Evolutionary conservation across 2,113 vertebrate species (phyloP).

Genomic region (Pterocles burchelli): DNA sequence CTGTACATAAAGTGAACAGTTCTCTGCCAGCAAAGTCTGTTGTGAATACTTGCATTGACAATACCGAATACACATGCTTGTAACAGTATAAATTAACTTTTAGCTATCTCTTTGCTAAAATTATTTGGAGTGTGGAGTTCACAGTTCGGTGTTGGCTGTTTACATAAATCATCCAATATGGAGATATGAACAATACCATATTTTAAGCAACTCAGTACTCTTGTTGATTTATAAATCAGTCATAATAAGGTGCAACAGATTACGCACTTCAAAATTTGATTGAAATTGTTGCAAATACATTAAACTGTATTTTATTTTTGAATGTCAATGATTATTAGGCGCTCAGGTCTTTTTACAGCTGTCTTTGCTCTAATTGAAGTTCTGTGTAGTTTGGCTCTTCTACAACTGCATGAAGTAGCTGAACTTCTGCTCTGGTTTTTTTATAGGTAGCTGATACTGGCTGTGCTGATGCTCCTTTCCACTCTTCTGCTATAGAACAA

Average conservation of each 20-base stretch:
- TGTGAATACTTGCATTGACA: background rate
- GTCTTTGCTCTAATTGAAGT: background rate
- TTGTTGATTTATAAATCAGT: background rate
- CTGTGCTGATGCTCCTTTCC: background rate
- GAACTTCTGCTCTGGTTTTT: background rate
- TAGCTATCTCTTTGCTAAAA: background rate
- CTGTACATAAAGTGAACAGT: background rate
- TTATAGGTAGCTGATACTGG: background rate
- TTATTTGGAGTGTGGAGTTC: background rate
- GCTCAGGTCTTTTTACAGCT: background rate
- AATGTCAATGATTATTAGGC: background rate
- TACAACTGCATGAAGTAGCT: background rate
- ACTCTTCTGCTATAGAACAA: fast-evolving
- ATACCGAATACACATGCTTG: background rate
- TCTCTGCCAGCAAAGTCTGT: background rate
- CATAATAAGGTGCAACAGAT: background rate
- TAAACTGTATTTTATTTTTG: background rate
- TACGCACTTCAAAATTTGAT: background rate
- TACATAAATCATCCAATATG: background rate
- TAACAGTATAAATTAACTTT: background rate
- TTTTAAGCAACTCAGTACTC: background rate
- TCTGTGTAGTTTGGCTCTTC: background rate
- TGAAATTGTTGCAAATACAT: background rate
- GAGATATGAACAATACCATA: background rate
- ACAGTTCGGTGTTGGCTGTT: background rate